A percentile compares a stretch with the other conserved stretches of the same genome.
These are phyloP conservation scores for Trissolcus basalis DNA, from an alignment of 1,140 invertebrate species.

Conservation along the genomic window DNA sequence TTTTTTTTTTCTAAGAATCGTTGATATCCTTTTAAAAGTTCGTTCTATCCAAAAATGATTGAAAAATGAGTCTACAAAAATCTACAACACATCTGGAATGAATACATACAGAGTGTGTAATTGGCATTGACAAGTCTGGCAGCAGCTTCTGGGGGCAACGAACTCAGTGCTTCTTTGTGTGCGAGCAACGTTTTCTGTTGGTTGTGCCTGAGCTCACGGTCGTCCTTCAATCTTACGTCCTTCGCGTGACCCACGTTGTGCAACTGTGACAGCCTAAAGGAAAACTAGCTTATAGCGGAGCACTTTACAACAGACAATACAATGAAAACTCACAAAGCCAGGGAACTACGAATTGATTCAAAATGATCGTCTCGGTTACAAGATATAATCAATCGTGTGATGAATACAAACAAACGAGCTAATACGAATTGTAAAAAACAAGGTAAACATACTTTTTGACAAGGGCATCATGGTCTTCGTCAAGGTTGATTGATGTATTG, in stretches of 20 bases:
- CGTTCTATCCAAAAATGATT: constrained; percentile 9
- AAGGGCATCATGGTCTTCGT: constrained; percentile 68
- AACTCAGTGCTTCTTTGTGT: constrained; percentile 80
- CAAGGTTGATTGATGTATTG: constrained; percentile 56
- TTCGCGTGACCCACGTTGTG: constrained; percentile 83
- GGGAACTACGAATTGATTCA: no score
- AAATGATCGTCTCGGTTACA: no score
- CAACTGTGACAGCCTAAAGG: constrained; percentile 82
- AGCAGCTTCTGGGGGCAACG: constrained; percentile 81
- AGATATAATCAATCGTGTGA: no score
- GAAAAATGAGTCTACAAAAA: constrained; percentile 4
- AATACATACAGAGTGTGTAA: constrained; percentile 83
- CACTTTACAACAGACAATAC: constrained; percentile 6
- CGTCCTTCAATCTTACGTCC: constrained; percentile 84
- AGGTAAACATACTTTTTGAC: constrained; percentile 68
- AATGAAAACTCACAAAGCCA: not conserved
- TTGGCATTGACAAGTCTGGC: constrained; percentile 82
- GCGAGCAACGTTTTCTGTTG: constrained; percentile 84
- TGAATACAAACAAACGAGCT: not conserved
- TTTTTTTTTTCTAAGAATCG: no score
- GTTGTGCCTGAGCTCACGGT: constrained; percentile 82
- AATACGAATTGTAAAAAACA: not conserved
- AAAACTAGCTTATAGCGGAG: constrained; percentile 71
- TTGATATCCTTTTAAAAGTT: no score
- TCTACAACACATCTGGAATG: constrained; percentile 8